Base-by-base conservation (phyloP, 2,797 vertebrate species). In the Acropternis orthonyx region DNA sequence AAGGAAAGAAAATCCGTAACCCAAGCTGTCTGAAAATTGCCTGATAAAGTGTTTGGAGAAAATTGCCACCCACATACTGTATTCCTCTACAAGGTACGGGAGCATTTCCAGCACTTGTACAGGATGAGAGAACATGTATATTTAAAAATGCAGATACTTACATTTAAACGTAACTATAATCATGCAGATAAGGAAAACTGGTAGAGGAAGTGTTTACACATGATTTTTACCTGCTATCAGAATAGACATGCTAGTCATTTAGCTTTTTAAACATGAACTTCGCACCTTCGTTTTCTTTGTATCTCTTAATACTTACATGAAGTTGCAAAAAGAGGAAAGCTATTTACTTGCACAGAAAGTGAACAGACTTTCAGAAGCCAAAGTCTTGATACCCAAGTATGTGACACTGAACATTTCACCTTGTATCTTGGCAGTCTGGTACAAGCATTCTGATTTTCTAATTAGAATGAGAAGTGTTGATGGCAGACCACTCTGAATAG, bases 1-100 rank as follows among this genome's bases (percentile, higher is more conserved):
- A 82, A 87, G 34, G 21, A 24, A 58, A 82, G 71, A 94, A 94
- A 93, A 95, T 90, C 37, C 8, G 1, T 69, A 81, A 88, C 79
- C 66, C 73, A 79, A 73, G 28, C 22, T 74, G 55, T 46, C 92
- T 85, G 81, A 87, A 95, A 91, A 89, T 88, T 74, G 56, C 75
- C 74, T 65, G 66, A 65, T 80, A 93, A 95, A 93, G 67, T 78
- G 59, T 78, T 88, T 95, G 88, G 78, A 91, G 67, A 95, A 95
- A 95, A 94, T 94, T 82, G n/a, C 49, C 69, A 62, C 87, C 87
- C 69, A 91, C 89, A 16, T 62, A 39, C 65, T 73, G 26, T 59
- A 69, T 75, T 85, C 65, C 69, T 93, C 44, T 91, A 72, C 48
- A 72, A 26, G 16, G 24, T 54, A 88, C 59, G 58, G 72, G 55